Evolutionary conservation across 92 coral and sea anemone genomes (phyloP).

Genomic region (Phenganax marumi): DNA sequence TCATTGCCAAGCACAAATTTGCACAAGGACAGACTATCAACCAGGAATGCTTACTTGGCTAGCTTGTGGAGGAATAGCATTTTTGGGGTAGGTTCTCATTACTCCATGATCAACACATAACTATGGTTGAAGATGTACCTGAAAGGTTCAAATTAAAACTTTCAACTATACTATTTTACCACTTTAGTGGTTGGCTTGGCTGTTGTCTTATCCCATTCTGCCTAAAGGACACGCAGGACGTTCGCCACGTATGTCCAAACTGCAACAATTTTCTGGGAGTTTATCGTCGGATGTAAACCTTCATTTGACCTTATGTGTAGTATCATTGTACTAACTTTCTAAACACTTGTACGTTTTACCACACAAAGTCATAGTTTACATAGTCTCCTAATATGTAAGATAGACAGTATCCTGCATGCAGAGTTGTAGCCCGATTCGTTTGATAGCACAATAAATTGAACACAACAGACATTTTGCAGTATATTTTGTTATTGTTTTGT

Average conservation of each 20-base stretch:
- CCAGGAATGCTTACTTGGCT: slow-evolving; percentile 74
- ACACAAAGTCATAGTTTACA: too few species aligned
- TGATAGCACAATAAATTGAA: background rate
- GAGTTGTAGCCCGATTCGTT: background rate
- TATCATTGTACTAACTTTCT: too few species aligned
- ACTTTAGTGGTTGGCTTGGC: slow-evolving; percentile 46
- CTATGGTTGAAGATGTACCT: background rate
- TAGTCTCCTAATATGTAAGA: too few species aligned
- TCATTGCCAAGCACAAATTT: slow-evolving; percentile 66
- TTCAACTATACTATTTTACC: background rate
- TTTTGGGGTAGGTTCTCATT: slow-evolving; percentile 53
- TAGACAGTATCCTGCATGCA: background rate
- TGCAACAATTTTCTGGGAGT: slow-evolving; percentile 61
- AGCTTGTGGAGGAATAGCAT: slow-evolving; percentile 59
- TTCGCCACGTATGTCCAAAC: slow-evolving; percentile 62
- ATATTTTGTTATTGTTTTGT: slow-evolving; percentile 34
- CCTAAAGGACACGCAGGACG: slow-evolving; percentile 58
- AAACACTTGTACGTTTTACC: too few species aligned
- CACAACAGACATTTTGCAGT: slow-evolving; percentile 4
- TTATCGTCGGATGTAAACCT: slow-evolving; percentile 47
- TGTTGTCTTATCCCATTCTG: slow-evolving; percentile 66
- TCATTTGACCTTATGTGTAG: too few species aligned
- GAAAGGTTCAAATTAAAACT: background rate
- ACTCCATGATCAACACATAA: background rate
- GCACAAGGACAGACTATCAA: slow-evolving; percentile 59